Evolutionary conservation across 2,888 invertebrate species (phyloP), one percentile per base, ranked within the genome.

Genomic region (Oscheius onirici): DNA sequence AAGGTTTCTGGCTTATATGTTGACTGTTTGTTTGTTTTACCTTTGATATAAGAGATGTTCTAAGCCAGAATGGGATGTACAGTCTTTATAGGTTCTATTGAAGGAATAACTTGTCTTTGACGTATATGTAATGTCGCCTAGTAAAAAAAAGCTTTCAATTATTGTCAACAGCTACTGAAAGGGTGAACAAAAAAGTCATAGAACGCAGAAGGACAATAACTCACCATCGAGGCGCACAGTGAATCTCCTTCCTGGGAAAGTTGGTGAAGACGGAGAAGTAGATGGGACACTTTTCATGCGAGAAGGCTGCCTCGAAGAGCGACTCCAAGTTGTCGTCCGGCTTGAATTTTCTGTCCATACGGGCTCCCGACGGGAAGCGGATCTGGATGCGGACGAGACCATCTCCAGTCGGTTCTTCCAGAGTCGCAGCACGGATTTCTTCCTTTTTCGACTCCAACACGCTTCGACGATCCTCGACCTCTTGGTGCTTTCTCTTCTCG

Each of bases 271-370:
- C 71, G 11, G 80, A 75, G 65, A 84, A 84, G 88, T 93, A 92
- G 88, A 94, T 88, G 92, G 97, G 97, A 15, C 96, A 92, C 83
- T 92, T 92, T 3, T 95, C 94, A 89, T 97, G 95, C 88, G 95
- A 95, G 90, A 96, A 95, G 79, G 97, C 93, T 90, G 93, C 97
- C 89, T 94, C 93, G 89, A 95, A 95, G 76, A 99, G 91, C 88
- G 93, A 93, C 95, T 93, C 92, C 72, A 95, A 90, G 75, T 94
- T 93, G 89, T 95, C 92, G 44, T 91, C 89, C 87, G 92, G 91
- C 24, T 92, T 90, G 90, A 97, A 97, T 82, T 95, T 91, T 73
- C 97, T 90, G 83, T 95, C 95, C 77, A 97, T 91, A 13, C 96
- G 91, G 75, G 92, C 92, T 61, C 97, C 97, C 87, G 92, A 92